Base-by-base conservation (phyloP, 2,888 invertebrate genomes). In the Nebria salina region DNA sequence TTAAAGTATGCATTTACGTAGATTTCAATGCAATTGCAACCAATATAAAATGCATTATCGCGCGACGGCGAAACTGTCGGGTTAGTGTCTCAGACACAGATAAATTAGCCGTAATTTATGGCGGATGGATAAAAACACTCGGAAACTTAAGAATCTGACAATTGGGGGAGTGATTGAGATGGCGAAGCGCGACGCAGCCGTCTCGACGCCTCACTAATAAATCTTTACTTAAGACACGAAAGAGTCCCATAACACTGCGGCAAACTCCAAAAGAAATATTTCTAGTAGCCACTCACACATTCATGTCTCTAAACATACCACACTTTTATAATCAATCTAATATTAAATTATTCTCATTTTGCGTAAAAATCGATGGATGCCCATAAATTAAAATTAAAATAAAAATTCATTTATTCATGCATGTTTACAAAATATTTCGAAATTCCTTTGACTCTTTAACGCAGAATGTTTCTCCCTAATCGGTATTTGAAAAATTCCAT, bases 141-240 rank as follows among this genome's bases (percentile, higher is more conserved):
- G 75, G 83, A 82, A 83, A 83, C 83, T 83, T 83, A 84, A 84
- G 83, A 83, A 84, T 84, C 81, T 84, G 84, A 83, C 84, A 84
- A 83, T 84, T 83, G 84, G 82, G 83, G 83, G 83, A 83, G 85
- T 85, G 85, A 85, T 85, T 84, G 84, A 84, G 82, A 83, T 84
- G 83, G 84, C 83, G 84, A 82, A 83, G 77, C 80, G 83, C 82
- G 83, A 68, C 79, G 76, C 77, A 66, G 78, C 81, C 83, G 83
- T 83, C 83, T 75, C 83, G 84, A 83, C 83, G 83, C 82, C 42
- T 42, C 25, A 72, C 42, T 65, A 72, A 81, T 81, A 81, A 81
- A 81, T 81, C 81, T 81, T 34, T 54, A 54, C 6, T 54, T n/a
- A 8, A 72, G 73, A 26, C 20, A 20, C 68, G 70, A 75, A 80